Conservation (phyloP, 2,797 vertebrate genomes). For the Sebastes hopkinsi region DNA sequence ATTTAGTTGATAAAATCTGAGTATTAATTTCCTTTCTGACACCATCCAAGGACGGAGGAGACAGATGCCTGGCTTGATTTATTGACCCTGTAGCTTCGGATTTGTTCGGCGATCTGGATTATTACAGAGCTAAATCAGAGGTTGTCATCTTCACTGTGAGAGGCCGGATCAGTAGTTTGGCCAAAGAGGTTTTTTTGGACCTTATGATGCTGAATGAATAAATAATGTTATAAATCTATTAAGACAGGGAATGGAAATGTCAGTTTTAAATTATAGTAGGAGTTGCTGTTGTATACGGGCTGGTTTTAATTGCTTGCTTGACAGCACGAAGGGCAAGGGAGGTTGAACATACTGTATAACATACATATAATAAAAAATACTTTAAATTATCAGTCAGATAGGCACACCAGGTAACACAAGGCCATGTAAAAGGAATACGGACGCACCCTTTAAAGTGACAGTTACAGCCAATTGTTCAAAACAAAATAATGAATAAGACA, state of each 20-base stretch:
- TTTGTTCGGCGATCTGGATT: slow-evolving; percentile 16
- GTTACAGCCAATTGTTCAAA: neutral
- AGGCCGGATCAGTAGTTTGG: neutral
- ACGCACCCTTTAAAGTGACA: neutral
- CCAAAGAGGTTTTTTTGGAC: neutral
- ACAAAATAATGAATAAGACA: neutral
- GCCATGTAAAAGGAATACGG: neutral
- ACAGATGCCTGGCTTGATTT: slow-evolving; percentile 23
- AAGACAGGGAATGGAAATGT: neutral
- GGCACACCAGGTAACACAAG: neutral
- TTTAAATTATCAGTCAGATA: neutral
- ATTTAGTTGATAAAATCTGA: slow-evolving; percentile 15
- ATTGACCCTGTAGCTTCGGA: neutral
- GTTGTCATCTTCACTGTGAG: neutral
- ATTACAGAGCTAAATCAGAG: slow-evolving; percentile 39
- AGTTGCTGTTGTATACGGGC: neutral
- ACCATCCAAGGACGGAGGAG: slow-evolving; percentile 30
- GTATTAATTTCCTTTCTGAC: slow-evolving; percentile 12
- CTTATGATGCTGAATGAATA: neutral
- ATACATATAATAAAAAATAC: neutral
- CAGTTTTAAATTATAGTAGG: neutral
- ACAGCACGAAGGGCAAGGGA: neutral
- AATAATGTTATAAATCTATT: neutral
- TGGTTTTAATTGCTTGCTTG: neutral
- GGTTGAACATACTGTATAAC: neutral